Evolutionary conservation across 2,113 vertebrate species (phyloP), one percentile per base, ranked within the genome.

Genomic region (Pitta sordida): DNA sequence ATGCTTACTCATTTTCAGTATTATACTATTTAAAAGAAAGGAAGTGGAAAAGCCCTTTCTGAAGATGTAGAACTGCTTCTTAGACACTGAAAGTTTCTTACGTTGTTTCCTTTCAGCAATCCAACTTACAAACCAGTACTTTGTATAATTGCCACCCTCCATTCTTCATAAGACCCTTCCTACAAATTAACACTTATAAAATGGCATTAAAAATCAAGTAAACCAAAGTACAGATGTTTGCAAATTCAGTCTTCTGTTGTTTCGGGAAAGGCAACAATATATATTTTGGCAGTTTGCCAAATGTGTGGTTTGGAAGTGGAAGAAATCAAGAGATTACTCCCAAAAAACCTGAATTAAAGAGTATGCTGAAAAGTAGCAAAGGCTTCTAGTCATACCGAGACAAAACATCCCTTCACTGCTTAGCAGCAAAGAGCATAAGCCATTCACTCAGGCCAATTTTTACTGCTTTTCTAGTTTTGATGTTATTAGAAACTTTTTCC

Each of bases 1-100:
- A 90, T 83, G 84, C 62, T 89, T 86, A 84, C 41, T 95, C n/a
- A 86, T 93, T 94, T 84, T 85, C 77, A 91, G 13, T 69, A 93
- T 76, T 88, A 70, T 7, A 29, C 37, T 74, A 58, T 58, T 89
- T 75, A 88, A 85, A 91, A 94, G 62, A 79, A 78, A 71, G 39
- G 11, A 90, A 58, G 11, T 46, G 19, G 53, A 37, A 79, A 84
- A 36, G 46, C n/a, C 21, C 19, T 46, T 83, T 82, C 44, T 58
- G 65, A 86, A 75, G 43, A 82, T 86, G 48, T 46, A 92, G 41
- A 88, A 60, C 51, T 48, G 43, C 15, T 74, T 79, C 84, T 82
- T 49, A 32, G 6, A 75, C 34, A 78, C 3, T 37, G 39, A 89
- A 60, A 17, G 49, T 49, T 93, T 82, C n/a, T 84, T 79, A 52